Percentiles rank a stretch among this genome's conserved stretches.
These are phyloP conservation scores for Semotilus atromaculatus DNA, from an alignment of 2,797 vertebrate species.

Conservation along the genomic window DNA sequence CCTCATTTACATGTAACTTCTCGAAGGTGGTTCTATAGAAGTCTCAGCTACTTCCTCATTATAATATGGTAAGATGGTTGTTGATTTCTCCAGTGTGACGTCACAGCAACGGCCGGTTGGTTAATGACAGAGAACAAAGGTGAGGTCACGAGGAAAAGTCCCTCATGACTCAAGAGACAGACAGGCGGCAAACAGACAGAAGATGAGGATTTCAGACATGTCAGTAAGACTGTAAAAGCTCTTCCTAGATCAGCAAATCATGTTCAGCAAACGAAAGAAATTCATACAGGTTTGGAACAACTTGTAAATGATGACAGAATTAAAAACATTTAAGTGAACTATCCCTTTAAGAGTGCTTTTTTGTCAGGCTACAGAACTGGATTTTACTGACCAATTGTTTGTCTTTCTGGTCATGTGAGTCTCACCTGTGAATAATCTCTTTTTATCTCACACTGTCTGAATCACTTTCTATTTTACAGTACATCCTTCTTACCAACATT, in stretches of 20 bases:
- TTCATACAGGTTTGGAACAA: neutral
- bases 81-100: neutral
- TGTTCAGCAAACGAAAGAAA: neutral
- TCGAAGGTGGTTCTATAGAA: neutral
- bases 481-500: neutral
- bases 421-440: slow-evolving; percentile 21
- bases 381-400: neutral
- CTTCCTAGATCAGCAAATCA: neutral
- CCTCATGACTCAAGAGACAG: slow-evolving; percentile 31
- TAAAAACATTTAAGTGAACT: neutral
- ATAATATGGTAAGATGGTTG: slow-evolving; percentile 14
- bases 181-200: neutral
- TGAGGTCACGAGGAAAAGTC: slow-evolving; percentile 46
- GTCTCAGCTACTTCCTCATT: slow-evolving; percentile 22
- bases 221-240: neutral
- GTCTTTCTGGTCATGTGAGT: slow-evolving; percentile 39
- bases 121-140: slow-evolving; percentile 22
- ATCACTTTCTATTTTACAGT: neutral
- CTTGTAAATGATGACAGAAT: neutral
- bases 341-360: neutral
- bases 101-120: neutral
- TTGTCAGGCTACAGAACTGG: neutral
- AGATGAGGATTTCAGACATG: neutral
- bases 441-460: neutral
- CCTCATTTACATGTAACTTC: slow-evolving; percentile 4